Conservation (phyloP, 2,113 vertebrate species). For the Gallinago media region DNA sequence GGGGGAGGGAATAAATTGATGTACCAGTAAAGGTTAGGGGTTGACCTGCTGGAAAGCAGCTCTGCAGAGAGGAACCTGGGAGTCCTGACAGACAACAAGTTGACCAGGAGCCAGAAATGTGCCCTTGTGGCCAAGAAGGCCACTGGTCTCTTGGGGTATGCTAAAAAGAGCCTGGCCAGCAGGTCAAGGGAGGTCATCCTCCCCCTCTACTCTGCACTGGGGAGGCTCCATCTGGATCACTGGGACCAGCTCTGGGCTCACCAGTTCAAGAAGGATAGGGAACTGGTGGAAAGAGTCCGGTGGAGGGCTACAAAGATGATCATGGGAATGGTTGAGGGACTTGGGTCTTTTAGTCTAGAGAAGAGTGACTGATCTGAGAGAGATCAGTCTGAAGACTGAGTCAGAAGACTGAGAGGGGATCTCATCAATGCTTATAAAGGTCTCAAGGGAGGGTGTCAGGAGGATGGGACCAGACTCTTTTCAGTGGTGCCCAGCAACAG, state of each 20-base stretch:
- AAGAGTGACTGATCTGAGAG: too few relatives aligned
- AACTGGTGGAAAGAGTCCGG: background rate
- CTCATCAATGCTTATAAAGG: background rate
- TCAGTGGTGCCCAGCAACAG: background rate
- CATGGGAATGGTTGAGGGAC: background rate
- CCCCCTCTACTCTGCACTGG: background rate
- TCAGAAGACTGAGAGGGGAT: background rate
- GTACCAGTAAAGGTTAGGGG: too few relatives aligned
- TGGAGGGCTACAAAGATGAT: background rate
- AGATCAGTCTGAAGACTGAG: too few relatives aligned
- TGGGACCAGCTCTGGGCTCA: background rate
- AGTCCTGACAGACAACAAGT: too few relatives aligned
- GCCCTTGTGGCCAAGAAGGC: background rate
- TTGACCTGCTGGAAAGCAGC: too few relatives aligned
- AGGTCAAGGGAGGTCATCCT: background rate
- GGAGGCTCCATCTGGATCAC: background rate
- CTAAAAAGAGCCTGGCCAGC: background rate
- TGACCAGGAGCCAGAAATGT: background rate
- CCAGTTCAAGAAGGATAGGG: background rate
- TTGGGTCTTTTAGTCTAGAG: background rate
- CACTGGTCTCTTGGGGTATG: background rate
- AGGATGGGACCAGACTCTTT: background rate
- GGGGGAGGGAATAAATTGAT: background rate
- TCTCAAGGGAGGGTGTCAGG: background rate
- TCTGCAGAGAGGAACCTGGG: too few relatives aligned